Conservation (phyloP, 1,140 invertebrate species). For the Drosophila willistoni region DNA sequence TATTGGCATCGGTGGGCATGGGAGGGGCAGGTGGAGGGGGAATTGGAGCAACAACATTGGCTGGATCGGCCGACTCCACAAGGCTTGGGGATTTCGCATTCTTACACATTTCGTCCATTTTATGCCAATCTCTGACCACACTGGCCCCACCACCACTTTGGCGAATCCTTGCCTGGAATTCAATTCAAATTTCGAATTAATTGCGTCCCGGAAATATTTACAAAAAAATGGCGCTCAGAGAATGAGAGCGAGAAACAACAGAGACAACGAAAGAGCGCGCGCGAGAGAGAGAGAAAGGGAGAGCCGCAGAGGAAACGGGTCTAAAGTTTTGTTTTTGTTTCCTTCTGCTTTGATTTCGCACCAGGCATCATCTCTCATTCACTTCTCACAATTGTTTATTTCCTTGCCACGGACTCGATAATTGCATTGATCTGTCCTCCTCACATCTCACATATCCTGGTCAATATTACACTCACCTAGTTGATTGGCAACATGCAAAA, state of each 20-base stretch:
- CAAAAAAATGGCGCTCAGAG: slow-evolving; percentile 69
- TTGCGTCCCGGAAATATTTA: slow-evolving; percentile 37
- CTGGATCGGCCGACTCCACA: slow-evolving; percentile 14
- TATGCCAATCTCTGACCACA: slow-evolving; percentile 34
- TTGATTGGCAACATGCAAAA: slow-evolving; percentile 33
- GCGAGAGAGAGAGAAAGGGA: slow-evolving; percentile 14
- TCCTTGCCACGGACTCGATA: not conserved
- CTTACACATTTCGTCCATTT: slow-evolving; percentile 60
- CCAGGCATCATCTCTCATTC: not conserved
- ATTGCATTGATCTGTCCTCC: not conserved
- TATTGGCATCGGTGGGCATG: not conserved
- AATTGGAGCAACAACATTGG: not conserved
- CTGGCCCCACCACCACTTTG: slow-evolving; percentile 24
- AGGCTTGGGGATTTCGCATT: slow-evolving; percentile 36
- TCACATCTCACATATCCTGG: not conserved
- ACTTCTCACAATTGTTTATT: not conserved
- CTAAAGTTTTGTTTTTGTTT: slow-evolving; percentile 35
- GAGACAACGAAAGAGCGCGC: slow-evolving; percentile 7
- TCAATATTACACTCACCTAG: slow-evolving; percentile 32
- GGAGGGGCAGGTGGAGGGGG: not conserved
- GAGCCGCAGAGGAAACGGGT: not conserved
- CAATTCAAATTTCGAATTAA: slow-evolving; percentile 18
- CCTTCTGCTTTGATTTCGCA: slow-evolving; percentile 1
- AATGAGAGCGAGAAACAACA: slow-evolving; percentile 29
- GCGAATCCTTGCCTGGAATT: slow-evolving; percentile 33